A percentile compares a stretch with the other conserved stretches of the same genome.
These are phyloP conservation scores for Herminia tarsipennalis DNA, from an alignment of 2,888 invertebrate genomes.

Conservation along the genomic window DNA sequence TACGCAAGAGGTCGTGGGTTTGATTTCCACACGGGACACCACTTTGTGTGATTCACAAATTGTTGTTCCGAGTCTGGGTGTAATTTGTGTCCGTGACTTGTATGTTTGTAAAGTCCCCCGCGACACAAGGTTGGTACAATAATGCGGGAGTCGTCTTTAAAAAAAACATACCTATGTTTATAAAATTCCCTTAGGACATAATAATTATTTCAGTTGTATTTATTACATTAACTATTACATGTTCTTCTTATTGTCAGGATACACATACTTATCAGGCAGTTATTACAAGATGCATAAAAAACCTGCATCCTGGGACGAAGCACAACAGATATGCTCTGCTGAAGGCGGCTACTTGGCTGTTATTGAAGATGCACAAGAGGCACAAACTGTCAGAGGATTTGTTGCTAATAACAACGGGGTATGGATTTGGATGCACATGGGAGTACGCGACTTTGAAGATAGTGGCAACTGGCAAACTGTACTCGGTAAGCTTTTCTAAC, in stretches of 20 bases:
- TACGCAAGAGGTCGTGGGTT: too few species aligned
- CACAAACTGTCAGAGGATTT: not conserved
- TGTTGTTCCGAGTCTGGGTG: too few species aligned
- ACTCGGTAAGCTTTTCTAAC: not conserved
- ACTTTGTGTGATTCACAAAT: too few species aligned
- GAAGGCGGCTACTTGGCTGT: slow-evolving; percentile 1
- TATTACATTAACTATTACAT: too few species aligned
- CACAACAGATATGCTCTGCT: not conserved
- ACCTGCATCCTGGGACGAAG: not conserved
- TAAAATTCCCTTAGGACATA: too few species aligned
- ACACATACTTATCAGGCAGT: not conserved
- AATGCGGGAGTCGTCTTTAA: too few species aligned
- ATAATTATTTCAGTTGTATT: too few species aligned
- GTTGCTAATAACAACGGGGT: not conserved
- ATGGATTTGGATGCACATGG: not conserved
- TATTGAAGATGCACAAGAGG: not conserved
- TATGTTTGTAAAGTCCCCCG: too few species aligned
- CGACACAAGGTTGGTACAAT: too few species aligned
- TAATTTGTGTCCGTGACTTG: too few species aligned
- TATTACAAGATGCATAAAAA: not conserved
- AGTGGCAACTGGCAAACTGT: not conserved
- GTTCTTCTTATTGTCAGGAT: not conserved
- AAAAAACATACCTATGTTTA: too few species aligned
- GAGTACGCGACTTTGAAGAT: not conserved
- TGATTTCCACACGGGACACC: too few species aligned